Evolutionary conservation across 2,113 vertebrate species (phyloP).

Genomic region (Pygoscelis adeliae): DNA sequence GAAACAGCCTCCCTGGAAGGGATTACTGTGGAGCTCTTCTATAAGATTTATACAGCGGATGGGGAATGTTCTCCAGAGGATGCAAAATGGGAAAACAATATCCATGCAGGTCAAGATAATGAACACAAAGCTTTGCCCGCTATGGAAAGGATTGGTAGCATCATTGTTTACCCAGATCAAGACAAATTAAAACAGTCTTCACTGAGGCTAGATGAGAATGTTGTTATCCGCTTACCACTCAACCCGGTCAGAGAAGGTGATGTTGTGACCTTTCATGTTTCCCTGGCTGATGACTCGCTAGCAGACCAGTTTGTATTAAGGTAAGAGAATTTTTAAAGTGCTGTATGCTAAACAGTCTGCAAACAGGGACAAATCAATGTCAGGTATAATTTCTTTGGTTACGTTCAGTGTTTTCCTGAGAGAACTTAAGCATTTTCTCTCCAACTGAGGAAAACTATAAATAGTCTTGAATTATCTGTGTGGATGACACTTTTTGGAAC

Average conservation of each 20-base stretch:
- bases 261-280: slow-evolving; percentile 84
- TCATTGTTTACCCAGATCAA: slow-evolving; percentile 80
- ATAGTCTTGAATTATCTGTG: neutral
- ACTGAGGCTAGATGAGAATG: slow-evolving; percentile 84
- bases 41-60: slow-evolving; percentile 80
- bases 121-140: slow-evolving; percentile 60
- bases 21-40: slow-evolving; percentile 88
- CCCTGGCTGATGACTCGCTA: slow-evolving; percentile 79
- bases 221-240: slow-evolving; percentile 84
- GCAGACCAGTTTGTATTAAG: slow-evolving; percentile 87
- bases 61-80: slow-evolving; percentile 83
- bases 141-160: slow-evolving; percentile 84
- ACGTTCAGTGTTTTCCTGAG: neutral
- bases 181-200: slow-evolving; percentile 76
- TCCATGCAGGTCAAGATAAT: slow-evolving; percentile 73
- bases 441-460: neutral
- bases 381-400: neutral
- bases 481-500: neutral
- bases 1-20: slow-evolving; percentile 69
- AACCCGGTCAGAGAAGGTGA: slow-evolving; percentile 88
- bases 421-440: neutral
- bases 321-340: slow-evolving; percentile 65
- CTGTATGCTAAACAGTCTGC: neutral
- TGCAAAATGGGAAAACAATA: slow-evolving; percentile 76
- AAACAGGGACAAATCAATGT: neutral